A percentile compares a stretch with the other conserved stretches of the same genome.
These are phyloP conservation scores for Paramisgurnus dabryanus DNA, from an alignment of 2,113 vertebrate species.

Conservation along the genomic window DNA sequence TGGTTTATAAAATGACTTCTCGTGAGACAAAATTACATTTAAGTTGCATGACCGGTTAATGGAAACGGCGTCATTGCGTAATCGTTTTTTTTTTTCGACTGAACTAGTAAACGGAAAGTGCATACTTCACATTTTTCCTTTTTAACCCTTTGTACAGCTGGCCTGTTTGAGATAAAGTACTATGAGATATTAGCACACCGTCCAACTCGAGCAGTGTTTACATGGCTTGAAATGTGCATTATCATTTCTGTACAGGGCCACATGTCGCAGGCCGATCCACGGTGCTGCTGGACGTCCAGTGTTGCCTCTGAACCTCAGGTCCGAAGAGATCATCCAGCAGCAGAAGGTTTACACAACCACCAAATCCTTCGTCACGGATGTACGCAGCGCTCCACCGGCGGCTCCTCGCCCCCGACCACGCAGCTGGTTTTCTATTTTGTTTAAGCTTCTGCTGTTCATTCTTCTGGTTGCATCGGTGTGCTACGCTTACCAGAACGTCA, in stretches of 20 bases:
- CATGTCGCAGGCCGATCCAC: slow-evolving; percentile 90
- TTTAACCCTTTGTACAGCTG: too few species aligned
- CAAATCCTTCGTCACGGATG: slow-evolving; percentile 51
- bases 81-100: too few species aligned
- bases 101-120: too few species aligned
- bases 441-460: slow-evolving; percentile 86
- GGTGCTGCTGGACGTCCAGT: slow-evolving; percentile 90
- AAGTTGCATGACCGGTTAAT: too few species aligned
- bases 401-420: slow-evolving; percentile 35
- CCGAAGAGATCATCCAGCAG: slow-evolving; percentile 77
- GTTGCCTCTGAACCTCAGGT: slow-evolving; percentile 83
- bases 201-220: too few species aligned
- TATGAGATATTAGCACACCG: too few species aligned
- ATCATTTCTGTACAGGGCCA: slow-evolving; percentile 74
- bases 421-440: slow-evolving; percentile 77
- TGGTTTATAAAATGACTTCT: too few species aligned
- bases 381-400: neutral
- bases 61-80: too few species aligned
- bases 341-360: slow-evolving; percentile 60
- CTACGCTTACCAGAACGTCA: slow-evolving; percentile 87
- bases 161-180: too few species aligned
- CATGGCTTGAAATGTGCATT: neutral
- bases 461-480: slow-evolving; percentile 77
- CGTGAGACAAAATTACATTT: too few species aligned
- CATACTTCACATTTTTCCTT: too few species aligned